Conservation (phyloP, 2,113 vertebrate genomes). For the Seriola dumerili region DNA sequence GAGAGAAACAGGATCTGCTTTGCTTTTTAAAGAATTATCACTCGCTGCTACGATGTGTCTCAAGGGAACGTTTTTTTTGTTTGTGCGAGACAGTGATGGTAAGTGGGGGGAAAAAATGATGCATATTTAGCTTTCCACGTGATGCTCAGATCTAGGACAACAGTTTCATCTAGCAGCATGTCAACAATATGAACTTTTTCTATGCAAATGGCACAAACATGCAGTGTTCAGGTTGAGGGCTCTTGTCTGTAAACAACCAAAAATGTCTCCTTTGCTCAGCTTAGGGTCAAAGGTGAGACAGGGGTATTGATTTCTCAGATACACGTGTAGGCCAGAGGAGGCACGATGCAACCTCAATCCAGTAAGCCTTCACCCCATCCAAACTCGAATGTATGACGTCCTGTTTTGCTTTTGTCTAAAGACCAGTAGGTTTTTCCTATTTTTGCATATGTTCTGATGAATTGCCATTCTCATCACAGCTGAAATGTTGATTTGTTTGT, state of each 20-base stretch:
- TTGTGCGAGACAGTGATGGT: not conserved
- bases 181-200: not conserved
- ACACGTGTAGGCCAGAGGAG: not conserved
- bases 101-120: not conserved
- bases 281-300: not conserved
- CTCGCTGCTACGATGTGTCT: not conserved
- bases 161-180: not conserved
- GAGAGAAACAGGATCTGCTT: not conserved
- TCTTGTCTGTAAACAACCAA: not conserved
- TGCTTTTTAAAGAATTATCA: not conserved
- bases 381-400: not conserved
- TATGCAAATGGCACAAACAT: constrained; percentile 7
- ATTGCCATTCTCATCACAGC: constrained; percentile 16
- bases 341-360: not conserved
- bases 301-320: not conserved
- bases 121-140: constrained; percentile 2
- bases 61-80: too few relatives aligned
- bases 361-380: not conserved
- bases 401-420: constrained; percentile 23
- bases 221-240: not conserved
- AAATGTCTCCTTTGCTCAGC: not conserved
- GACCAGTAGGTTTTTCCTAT: constrained; percentile 38
- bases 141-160: not conserved
- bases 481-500: constrained; percentile 54
- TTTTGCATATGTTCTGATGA: constrained; percentile 70